Percentiles rank a stretch among this genome's conserved stretches.
Evolutionary conservation across 2,888 invertebrate species (phyloP).

Genomic region (Machimus atricapillus): DNA sequence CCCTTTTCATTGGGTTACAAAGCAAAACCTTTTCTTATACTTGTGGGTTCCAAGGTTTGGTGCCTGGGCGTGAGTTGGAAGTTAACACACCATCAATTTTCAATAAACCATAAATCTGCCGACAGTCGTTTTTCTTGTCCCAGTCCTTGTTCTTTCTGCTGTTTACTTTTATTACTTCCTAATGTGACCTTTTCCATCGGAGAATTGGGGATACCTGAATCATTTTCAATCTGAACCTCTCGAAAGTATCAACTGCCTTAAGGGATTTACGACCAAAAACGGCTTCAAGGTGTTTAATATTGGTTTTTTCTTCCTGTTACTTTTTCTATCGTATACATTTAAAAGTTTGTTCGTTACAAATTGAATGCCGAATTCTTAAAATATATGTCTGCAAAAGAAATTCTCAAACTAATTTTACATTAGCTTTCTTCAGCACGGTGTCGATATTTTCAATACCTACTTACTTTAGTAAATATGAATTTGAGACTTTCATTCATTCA

Average conservation of each 20-base stretch:
- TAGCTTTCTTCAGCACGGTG: not conserved
- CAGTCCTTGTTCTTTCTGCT: conserved; percentile 18
- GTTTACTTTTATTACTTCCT: conserved; percentile 36
- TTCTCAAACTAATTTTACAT: not conserved
- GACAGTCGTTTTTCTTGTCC: conserved; percentile 33
- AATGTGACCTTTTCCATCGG: conserved; percentile 7
- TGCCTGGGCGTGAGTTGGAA: conserved; percentile 5
- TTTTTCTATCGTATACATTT: not conserved
- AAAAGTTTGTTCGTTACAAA: not conserved
- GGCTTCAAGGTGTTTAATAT: not conserved
- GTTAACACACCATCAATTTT: conserved; percentile 37
- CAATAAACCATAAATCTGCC: conserved; percentile 36
- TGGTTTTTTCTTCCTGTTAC: not conserved
- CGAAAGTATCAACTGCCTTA: conserved; percentile 5
- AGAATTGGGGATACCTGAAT: not conserved
- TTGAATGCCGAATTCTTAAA: not conserved
- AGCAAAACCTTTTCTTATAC: conserved; percentile 12
- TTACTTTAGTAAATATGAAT: not conserved
- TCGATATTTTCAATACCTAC: not conserved
- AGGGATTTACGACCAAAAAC: not conserved
- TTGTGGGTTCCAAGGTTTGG: not conserved
- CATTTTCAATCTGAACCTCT: not conserved
- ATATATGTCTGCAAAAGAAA: not conserved
- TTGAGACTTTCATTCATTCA: too few relatives aligned
- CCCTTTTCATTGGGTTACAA: not conserved